Base-by-base conservation (phyloP, 2,888 invertebrate genomes). In the Drosophila flavopinicola region DNA sequence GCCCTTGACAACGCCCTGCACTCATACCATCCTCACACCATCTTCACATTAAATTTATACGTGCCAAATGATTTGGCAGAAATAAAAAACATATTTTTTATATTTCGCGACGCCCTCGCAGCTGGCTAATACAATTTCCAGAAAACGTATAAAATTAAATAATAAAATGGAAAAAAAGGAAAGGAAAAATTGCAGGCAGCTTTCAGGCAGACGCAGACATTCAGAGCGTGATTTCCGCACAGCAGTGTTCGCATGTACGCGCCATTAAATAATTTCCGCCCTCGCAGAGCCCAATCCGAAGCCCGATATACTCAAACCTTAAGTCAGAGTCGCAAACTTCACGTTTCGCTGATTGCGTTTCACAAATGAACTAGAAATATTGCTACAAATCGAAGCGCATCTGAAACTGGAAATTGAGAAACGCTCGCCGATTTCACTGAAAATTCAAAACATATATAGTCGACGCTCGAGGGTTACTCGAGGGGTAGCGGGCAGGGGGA, bases 241-340 rank as follows among this genome's bases (percentile, higher is more conserved):
- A 51, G 51, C 58, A 51, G 65, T 64, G 75, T 56, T 57, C 64
- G 59, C 78, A 77, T 85, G 85, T 85, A 77, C 88, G 88, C 78
- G 73, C 79, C 88, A 88, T 89, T 88, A 88, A 88, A 88, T 89
- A 89, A 88, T 88, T 85, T 86, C 84, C 84, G 84, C 83, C 77
- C 87, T 68, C 65, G 61, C 68, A 61, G 57, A 41, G 39, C 41
- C 48, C 39, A 38, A 47, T 30, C 30, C 23, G 10, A 66, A n/a
- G 11, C 23, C 20, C 39, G 32, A 29, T 20, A 51, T 20, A 51
- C 33, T 6, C 23, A 13, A 10, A 41, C 35, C 44, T 57, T 60
- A 53, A 52, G 30, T 39, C 61, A 35, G 49, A 58, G 63, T 15
- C 9, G 9, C 20, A 44, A 54, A 35, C 59, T 60, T 57, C 65